Percentiles rank a stretch among this genome's conserved stretches.
phyloP scores from a whole-genome alignment of 2,113 vertebrate genomes.

The Proteles cristata region DNA sequence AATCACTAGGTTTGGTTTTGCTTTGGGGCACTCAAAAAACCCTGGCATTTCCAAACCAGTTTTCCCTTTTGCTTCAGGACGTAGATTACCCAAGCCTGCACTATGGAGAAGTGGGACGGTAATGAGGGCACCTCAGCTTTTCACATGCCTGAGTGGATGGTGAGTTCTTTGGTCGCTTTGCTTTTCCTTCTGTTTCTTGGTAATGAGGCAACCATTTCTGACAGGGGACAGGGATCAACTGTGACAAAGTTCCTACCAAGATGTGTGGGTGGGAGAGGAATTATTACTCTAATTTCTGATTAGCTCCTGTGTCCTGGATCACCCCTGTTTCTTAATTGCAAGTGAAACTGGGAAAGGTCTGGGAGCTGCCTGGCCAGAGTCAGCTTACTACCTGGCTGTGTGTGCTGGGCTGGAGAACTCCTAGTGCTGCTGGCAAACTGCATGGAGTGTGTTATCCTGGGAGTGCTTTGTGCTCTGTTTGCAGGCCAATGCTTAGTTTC shows the following conservation, averaged over 20 bases:
- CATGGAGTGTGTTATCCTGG: not conserved
- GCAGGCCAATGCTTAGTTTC: conserved; percentile 20
- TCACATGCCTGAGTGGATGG: conserved; percentile 87
- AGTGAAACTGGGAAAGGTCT: not conserved
- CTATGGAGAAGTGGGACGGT: conserved; percentile 83
- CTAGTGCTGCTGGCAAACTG: not conserved
- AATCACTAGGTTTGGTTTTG: not conserved
- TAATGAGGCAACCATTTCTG: conserved; percentile 34
- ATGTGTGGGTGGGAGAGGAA: not conserved
- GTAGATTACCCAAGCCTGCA: not conserved
- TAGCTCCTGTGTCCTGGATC: not conserved
- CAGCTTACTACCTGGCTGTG: not conserved
- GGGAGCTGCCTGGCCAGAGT: not conserved
- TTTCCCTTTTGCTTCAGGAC: conserved; percentile 60
- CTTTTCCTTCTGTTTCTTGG: conserved; percentile 61
- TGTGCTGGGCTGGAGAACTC: not conserved
- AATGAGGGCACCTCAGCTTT: conserved; percentile 81
- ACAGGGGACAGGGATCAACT: not conserved
- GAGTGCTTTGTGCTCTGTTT: not conserved
- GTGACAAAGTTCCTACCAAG: not conserved
- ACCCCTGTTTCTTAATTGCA: not conserved
- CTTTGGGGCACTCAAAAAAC: not conserved
- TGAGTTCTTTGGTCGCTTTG: conserved; percentile 80
- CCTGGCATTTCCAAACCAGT: conserved; percentile 36
- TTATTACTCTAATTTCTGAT: not conserved